phyloP scores from a whole-genome alignment of 2,113 vertebrate genomes.

The Cricetomys ansorgei region DNA sequence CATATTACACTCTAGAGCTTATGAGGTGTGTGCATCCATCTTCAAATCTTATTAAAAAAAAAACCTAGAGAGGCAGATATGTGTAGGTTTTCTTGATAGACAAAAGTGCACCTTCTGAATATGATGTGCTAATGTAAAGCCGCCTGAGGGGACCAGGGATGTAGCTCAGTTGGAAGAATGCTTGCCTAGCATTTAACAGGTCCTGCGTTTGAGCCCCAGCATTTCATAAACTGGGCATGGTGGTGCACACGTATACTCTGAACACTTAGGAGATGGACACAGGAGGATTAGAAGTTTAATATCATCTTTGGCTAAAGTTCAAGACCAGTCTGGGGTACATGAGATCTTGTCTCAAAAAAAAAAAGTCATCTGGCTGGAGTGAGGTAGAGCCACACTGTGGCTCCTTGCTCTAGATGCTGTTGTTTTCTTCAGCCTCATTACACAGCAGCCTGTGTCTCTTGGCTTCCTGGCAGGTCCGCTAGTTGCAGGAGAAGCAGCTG shows the following conservation, averaged over 20 bases:
- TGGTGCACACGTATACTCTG: not conserved
- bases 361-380: not conserved
- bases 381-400: not conserved
- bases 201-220: not conserved
- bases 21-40: not conserved
- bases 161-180: not conserved
- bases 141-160: not conserved
- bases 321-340: not conserved
- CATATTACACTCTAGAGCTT: not conserved
- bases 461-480: slow-evolving; percentile 61
- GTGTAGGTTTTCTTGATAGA: not conserved
- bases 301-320: not conserved
- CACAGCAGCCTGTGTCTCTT: not conserved
- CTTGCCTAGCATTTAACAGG: not conserved
- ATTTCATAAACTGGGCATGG: not conserved
- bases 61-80: not conserved
- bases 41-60: not conserved
- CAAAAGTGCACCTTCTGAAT: not conserved
- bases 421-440: not conserved
- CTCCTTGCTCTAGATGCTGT: not conserved
- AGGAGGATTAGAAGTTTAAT: not conserved
- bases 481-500: slow-evolving; percentile 28
- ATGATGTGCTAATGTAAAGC: not conserved
- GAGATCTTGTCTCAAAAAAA: not conserved
- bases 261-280: not conserved